Evolutionary conservation across 2,888 invertebrate species (phyloP).

Genomic region (Crioceris asparagi): DNA sequence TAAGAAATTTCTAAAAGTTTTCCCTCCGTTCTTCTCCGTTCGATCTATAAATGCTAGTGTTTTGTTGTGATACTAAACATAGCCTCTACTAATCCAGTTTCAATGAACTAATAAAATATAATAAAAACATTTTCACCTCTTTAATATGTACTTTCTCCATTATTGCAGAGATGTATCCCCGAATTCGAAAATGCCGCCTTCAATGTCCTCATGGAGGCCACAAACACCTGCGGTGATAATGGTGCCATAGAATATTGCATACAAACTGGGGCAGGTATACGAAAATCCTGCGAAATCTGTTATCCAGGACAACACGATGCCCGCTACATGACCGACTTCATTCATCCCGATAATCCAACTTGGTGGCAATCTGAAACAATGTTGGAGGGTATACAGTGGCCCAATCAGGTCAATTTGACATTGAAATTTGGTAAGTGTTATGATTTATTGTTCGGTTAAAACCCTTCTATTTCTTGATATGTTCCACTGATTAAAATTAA

Average conservation of each 20-base stretch:
- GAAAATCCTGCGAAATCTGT: constrained; percentile 75
- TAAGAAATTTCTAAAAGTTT: no score
- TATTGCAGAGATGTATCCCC: constrained; percentile 80
- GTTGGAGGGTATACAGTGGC: constrained; percentile 85
- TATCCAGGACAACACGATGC: constrained; percentile 58
- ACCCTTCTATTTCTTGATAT: no score
- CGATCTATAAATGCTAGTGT: no score
- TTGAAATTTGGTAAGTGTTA: constrained; percentile 25
- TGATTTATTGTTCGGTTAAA: no score
- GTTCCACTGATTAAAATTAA: no score
- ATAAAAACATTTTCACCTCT: no score
- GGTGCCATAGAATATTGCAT: constrained; percentile 76
- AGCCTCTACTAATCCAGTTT: no score
- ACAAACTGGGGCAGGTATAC: constrained; percentile 63
- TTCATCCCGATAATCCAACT: constrained; percentile 80
- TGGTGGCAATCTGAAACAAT: constrained; percentile 99
- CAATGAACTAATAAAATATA: no score
- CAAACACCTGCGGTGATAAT: constrained; percentile 89
- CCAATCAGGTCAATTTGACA: constrained; percentile 77
- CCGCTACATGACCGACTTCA: constrained; percentile 78
- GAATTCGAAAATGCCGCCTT: constrained; percentile 96
- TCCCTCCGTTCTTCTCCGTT: no score
- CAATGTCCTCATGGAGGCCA: constrained; percentile 77
- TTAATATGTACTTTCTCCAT: constrained; percentile 16
- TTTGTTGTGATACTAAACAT: no score